phyloP scores from a whole-genome alignment of 2,888 invertebrate species.

The Apeira syringaria region DNA sequence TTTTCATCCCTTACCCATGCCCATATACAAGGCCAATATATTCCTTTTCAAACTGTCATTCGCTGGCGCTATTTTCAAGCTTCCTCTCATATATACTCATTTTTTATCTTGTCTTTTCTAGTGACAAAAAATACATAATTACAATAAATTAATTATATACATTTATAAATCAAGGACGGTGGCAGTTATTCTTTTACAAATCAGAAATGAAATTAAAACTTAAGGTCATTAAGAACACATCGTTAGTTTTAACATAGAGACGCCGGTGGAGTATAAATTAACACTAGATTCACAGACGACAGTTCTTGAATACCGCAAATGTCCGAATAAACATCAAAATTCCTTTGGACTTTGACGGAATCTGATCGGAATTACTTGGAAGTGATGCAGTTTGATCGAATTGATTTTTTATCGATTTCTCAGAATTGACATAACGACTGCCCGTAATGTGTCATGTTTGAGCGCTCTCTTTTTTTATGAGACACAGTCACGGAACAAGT shows the following conservation, averaged over 20 bases:
- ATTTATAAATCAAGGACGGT: background rate
- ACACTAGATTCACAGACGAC: constrained; percentile 61
- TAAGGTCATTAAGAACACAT: constrained; percentile 37
- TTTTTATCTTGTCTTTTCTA: too few species aligned
- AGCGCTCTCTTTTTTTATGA: too few species aligned
- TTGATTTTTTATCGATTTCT: constrained; percentile 46
- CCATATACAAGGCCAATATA: too few species aligned
- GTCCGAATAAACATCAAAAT: constrained; percentile 23
- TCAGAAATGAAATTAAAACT: constrained; percentile 30
- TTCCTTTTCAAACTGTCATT: too few species aligned
- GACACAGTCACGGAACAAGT: too few species aligned
- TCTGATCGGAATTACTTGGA: constrained; percentile 52
- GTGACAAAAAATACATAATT: too few species aligned
- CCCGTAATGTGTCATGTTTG: constrained; percentile 38
- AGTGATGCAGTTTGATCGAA: constrained; percentile 18
- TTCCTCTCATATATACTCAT: too few species aligned
- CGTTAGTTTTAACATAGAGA: constrained; percentile 45
- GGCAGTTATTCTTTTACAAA: too few species aligned
- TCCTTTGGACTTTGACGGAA: constrained; percentile 44
- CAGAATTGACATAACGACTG: constrained; percentile 35
- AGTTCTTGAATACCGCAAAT: constrained; percentile 39
- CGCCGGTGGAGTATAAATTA: constrained; percentile 53
- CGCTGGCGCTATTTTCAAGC: too few species aligned
- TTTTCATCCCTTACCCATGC: too few species aligned
- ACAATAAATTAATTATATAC: too few species aligned